Base-by-base conservation (phyloP, 37 sponge, comb jelly and placozoan genomes). In the Chondrilla cf. caribensis region DNA sequence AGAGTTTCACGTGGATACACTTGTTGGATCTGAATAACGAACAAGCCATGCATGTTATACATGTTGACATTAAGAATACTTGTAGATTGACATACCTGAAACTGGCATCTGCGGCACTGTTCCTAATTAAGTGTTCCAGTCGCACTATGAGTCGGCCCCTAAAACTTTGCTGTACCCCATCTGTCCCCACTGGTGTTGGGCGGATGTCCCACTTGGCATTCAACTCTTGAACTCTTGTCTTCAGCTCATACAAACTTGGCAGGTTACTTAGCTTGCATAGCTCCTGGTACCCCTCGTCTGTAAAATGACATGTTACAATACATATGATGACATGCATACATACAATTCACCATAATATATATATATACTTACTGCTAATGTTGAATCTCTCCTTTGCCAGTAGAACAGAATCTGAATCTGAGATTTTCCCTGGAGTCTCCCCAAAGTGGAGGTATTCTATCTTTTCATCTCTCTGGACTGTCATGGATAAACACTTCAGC, bases 151-250 rank as follows among this genome's bases (percentile, higher is more conserved):
- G 25, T 4, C 86, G 37, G 40, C 79, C 73, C 5, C 59, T 14
- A 41, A 85, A 36, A 24, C 31, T 38, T 58, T 85, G 85, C 79
- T 85, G 85, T 0, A 85, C 85, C 6, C 85, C 85, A 14, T 21
- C 32, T 15, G 58, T 77, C 29, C 68, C 70, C 42, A 64, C 42
- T 64, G 79, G 79, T 25, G 58, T 64, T 42, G 70, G 66, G 0
- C 22, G 2, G 21, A 85, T 66, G 55, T 4, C 78, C 29, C 43
- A 85, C n/a, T 5, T 6, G 11, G 62, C 25, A 25, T 78, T 78
- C 19, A 85, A 59, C 29, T 62, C 26, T 0, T 29, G 31, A 21
- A 59, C 40, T 39, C 25, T 21, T 26, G 29, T 3, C 79, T 77
- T 84, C 29, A 84, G 37, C 51, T 76, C 25, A 57, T 76, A 60